Base-by-base conservation (phyloP, 2,888 invertebrate species). In the Argynnis bischoffii region DNA sequence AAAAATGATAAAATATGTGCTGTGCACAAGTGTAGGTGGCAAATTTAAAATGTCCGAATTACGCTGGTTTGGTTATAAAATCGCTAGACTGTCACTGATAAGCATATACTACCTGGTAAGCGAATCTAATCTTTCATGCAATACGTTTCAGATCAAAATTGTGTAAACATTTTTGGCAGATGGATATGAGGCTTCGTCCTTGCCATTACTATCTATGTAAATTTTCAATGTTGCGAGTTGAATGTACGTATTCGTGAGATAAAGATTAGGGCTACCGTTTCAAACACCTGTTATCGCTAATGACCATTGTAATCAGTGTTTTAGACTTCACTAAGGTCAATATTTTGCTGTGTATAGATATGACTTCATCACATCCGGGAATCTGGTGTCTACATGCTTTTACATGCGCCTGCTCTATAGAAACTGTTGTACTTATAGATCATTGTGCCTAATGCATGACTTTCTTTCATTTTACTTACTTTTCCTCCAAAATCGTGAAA, bases 181-280 rank as follows among this genome's bases (percentile, higher is more conserved):
- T 60, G 64, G 66, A 57, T 69, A 64, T 60, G 54, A 57, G 67
- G 31, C 53, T 16, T 26, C 69, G 76, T 76, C 78, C 78, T 81
- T 80, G 79, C 69, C 70, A 67, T 67, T 71, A 64, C 68, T 72
- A 76, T 75, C 74, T 81, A 83, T 83, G 81, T 81, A 81, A 80
- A 83, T 83, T 79, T 80, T 79, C 79, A 73, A 78, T 81, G 78
- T 81, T 80, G 75, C 75, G 82, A 86, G 88, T 88, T 88, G 87
- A 88, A 89, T 75, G 87, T 77, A 84, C 85, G 80, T 82, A 82
- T 81, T 79, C 73, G 79, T 78, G 76, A 82, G 88, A 87, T 87
- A 87, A 74, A 79, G 80, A 81, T 78, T 74, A 75, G 78, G 75
- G 60, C 63, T 69, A 60, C 65, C 56, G 51, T 48, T 31, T 31